Percentiles rank a stretch among this genome's conserved stretches.
Conservation (phyloP, 2,797 vertebrate species). For the Thripadectes ignobilis region DNA sequence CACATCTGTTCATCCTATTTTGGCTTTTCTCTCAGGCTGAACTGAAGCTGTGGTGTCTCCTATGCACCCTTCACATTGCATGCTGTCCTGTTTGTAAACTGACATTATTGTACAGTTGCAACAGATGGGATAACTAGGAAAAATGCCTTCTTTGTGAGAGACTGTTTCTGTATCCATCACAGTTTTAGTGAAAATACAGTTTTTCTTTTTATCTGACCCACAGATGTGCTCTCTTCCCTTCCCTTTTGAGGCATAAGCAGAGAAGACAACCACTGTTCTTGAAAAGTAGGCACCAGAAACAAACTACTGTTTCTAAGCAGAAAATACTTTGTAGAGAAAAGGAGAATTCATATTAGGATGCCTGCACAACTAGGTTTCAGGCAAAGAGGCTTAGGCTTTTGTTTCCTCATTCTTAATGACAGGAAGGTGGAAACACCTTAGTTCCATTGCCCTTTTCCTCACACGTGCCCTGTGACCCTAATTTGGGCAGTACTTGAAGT, state of each 20-base stretch:
- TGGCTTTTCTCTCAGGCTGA: background rate
- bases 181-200: background rate
- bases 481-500: background rate
- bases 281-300: background rate
- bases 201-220: background rate
- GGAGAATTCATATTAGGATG: background rate
- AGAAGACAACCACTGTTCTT: background rate
- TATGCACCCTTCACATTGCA: background rate
- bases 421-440: background rate
- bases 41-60: background rate
- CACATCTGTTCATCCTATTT: background rate
- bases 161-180: background rate
- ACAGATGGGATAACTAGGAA: background rate
- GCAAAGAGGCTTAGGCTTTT: background rate
- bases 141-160: background rate
- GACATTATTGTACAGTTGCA: background rate
- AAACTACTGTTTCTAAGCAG: background rate
- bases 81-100: background rate
- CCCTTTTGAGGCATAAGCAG: background rate
- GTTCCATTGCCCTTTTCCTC: background rate
- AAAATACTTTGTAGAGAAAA: background rate
- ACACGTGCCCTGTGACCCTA: background rate
- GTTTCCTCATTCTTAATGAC: background rate
- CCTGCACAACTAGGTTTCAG: background rate
- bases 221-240: background rate